Conservation (phyloP, 1,140 invertebrate species). For the Pararge aegeria region DNA sequence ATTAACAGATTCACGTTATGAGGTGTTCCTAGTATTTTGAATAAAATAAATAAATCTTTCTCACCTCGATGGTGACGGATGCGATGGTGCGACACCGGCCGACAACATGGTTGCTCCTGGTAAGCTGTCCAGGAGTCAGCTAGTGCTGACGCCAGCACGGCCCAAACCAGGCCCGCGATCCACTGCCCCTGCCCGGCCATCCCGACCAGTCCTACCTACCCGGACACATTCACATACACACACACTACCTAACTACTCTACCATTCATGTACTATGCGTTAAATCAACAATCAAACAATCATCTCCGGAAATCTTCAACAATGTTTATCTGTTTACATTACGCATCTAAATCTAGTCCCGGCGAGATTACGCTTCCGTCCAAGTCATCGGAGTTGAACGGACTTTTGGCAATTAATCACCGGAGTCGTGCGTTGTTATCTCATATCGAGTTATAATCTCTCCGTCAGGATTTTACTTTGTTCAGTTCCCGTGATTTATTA, state of each 20-base stretch:
- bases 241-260: conserved; percentile 47
- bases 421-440: conserved; percentile 55
- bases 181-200: conserved; percentile 52
- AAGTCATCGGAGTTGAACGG: conserved; percentile 55
- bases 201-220: conserved; percentile 37
- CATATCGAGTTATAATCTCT: conserved; percentile 67
- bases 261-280: conserved; percentile 35
- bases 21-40: no score
- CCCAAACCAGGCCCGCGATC: conserved; percentile 52
- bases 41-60: conserved; percentile 18
- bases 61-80: conserved; percentile 76
- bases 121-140: conserved; percentile 74
- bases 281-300: conserved; percentile 54
- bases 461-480: conserved; percentile 59
- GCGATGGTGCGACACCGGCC: conserved; percentile 63
- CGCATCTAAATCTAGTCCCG: conserved; percentile 59
- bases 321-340: conserved; percentile 72
- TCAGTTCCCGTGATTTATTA: conserved; percentile 64
- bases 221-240: conserved; percentile 50
- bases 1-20: no score
- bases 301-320: conserved; percentile 63
- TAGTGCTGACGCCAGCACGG: conserved; percentile 47
- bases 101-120: conserved; percentile 75
- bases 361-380: conserved; percentile 57
- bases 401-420: conserved; percentile 65